A percentile compares a stretch with the other conserved stretches of the same genome.
phyloP scores from a whole-genome alignment of 1,140 invertebrate genomes.

The Diorhabda carinulata region DNA sequence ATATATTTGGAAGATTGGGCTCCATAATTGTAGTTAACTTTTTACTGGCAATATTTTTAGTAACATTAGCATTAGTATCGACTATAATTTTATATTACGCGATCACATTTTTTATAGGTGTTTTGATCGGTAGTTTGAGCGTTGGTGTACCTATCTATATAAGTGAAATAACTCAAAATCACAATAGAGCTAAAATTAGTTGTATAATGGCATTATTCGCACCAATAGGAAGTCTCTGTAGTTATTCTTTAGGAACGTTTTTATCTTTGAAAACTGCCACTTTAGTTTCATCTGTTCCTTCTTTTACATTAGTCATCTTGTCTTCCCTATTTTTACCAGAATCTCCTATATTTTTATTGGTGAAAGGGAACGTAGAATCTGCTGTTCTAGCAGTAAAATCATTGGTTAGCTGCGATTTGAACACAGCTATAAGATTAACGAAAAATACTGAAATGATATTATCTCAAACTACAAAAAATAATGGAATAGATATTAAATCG shows the following conservation, averaged over 20 bases:
- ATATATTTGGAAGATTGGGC: not conserved
- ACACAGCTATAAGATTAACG: conserved; percentile 35
- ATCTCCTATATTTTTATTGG: conserved; percentile 68
- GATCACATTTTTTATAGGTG: conserved; percentile 50
- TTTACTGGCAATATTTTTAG: not conserved
- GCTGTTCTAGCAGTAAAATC: conserved; percentile 60
- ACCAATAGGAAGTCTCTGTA: conserved; percentile 31
- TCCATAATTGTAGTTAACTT: not conserved
- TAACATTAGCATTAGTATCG: not conserved
- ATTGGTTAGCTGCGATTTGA: conserved; percentile 55
- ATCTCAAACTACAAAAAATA: conserved; percentile 36
- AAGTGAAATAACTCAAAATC: conserved; percentile 50
- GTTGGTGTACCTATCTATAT: conserved; percentile 52
- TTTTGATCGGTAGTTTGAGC: conserved; percentile 49
- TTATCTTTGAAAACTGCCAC: conserved; percentile 54
- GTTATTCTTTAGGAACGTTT: conserved; percentile 59
- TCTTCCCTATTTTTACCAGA: conserved; percentile 61
- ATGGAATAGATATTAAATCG: conserved; percentile 19
- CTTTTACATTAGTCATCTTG: conserved; percentile 51
- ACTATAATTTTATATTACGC: not conserved
- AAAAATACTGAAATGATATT: conserved; percentile 10
- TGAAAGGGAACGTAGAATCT: conserved; percentile 54
- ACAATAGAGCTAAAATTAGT: conserved; percentile 35
- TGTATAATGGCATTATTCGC: conserved; percentile 35
- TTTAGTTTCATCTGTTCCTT: conserved; percentile 49